Base-by-base conservation (phyloP, 30 jellyfish, hydroid and myxozoan species). In the Haliclystus octoradiatus region DNA sequence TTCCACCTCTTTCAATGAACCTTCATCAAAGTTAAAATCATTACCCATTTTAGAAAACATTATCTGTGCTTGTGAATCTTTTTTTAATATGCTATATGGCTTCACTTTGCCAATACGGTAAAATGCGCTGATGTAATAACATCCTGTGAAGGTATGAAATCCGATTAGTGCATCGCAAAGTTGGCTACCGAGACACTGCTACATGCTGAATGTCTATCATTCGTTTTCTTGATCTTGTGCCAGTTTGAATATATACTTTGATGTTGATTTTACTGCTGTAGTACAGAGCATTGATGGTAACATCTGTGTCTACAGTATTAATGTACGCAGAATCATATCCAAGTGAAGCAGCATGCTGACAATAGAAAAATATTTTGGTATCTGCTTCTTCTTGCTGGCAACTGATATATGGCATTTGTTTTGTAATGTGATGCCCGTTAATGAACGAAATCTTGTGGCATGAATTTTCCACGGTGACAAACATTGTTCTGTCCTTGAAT, bases 311-410 rank as follows among this genome's bases (percentile, higher is more conserved):
- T 27, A 74, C 85, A 29, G 85, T 74, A 40, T 3, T 62, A 47
- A 74, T 74, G 69, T n/a, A n/a, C n/a, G n/a, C n/a, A n/a, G n/a
- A n/a, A 22, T 28, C 40, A 50, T 46, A 25, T 69, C 79, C 23
- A 32, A 27, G 31, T 33, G 28, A 28, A 51, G 30, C 74, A 1
- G 82, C 74, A 71, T 33, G 74, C 32, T 52, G 14, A 65, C 62
- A 23, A 61, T 69, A 73, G 50, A 73, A 46, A 53, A 73, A 73
- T 60, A 73, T 68, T 57, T 73, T 34, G 2, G 81, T 70, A 62
- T 70, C 81, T 26, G 81, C 81, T 70, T 70, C 81, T 29, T 70
- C 81, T 50, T 50, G 81, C 29, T 23, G n/a, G n/a, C n/a, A n/a
- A n/a, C n/a, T n/a, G n/a, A n/a, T n/a, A n/a, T n/a, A n/a, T n/a